A percentile compares a stretch with the other conserved stretches of the same genome.
Evolutionary conservation across 2,113 vertebrate genomes (phyloP).

Genomic region (Poeciliopsis prolifica): DNA sequence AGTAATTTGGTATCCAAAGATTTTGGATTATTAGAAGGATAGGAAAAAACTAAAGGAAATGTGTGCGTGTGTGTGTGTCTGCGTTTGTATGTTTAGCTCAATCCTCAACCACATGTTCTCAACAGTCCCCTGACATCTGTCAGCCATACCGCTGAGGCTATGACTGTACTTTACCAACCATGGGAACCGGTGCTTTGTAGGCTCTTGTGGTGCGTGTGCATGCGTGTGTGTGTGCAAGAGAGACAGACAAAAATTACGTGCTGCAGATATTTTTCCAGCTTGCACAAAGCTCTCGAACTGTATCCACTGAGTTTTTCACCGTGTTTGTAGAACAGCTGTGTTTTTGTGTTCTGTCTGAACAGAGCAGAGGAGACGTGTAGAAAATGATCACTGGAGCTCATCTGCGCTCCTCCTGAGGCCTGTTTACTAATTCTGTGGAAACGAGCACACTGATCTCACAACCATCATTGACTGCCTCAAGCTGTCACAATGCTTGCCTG

Average conservation of each 20-base stretch:
- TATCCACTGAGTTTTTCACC: not conserved
- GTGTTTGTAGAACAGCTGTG: not conserved
- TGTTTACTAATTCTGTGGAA: slow-evolving; percentile 15
- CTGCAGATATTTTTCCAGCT: slow-evolving; percentile 41
- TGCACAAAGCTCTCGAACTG: slow-evolving; percentile 14
- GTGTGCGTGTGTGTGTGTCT: not conserved
- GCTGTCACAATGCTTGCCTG: not conserved
- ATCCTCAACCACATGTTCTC: slow-evolving; percentile 51
- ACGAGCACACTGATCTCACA: not conserved
- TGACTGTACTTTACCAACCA: slow-evolving; percentile 38
- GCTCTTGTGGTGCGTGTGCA: slow-evolving; percentile 17
- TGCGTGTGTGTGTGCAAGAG: not conserved
- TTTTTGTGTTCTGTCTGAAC: not conserved
- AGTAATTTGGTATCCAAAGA: not conserved
- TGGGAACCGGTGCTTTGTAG: slow-evolving; percentile 57
- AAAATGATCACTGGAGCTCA: not conserved
- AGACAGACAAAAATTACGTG: slow-evolving; percentile 26
- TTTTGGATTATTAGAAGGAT: not conserved
- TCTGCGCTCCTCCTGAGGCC: not conserved
- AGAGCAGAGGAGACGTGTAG: not conserved
- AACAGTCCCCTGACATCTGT: slow-evolving; percentile 61
- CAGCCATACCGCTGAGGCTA: slow-evolving; percentile 36
- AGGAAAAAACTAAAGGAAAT: not conserved
- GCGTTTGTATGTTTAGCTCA: slow-evolving; percentile 26
- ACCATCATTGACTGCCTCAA: not conserved